Evolutionary conservation across 2,113 vertebrate species (phyloP).

Genomic region (Chaetops frenatus): DNA sequence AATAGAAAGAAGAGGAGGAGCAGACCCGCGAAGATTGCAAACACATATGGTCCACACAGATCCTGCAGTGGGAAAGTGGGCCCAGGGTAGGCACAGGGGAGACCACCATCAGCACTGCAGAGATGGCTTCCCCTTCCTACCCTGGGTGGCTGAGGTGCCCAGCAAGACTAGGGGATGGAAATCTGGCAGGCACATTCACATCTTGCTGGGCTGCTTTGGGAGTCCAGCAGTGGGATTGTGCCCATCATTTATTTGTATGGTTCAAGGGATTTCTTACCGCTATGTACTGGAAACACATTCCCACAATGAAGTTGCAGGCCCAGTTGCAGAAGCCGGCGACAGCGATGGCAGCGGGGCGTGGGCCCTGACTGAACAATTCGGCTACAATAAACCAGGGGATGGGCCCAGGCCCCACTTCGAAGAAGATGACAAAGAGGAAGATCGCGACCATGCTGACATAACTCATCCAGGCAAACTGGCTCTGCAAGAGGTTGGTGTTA

Average conservation of each 20-base stretch:
- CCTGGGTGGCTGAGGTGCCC: background rate
- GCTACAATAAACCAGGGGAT: slow-evolving; percentile 98
- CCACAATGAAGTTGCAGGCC: slow-evolving; percentile 92
- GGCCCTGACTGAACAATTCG: slow-evolving; percentile 96
- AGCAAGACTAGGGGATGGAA: background rate
- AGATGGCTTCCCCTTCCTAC: background rate
- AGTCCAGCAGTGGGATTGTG: background rate
- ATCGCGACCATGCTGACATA: slow-evolving; percentile 88
- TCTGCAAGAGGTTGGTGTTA: background rate
- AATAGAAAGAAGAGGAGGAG: slow-evolving; percentile 83
- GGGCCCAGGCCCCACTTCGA: slow-evolving; percentile 93
- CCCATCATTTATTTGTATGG: background rate
- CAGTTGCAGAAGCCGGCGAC: slow-evolving; percentile 90
- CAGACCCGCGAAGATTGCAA: slow-evolving; percentile 82
- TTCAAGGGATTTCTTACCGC: slow-evolving; percentile 69
- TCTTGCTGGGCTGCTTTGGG: background rate
- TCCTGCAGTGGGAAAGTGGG: slow-evolving; percentile 63
- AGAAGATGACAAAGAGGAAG: slow-evolving; percentile 94
- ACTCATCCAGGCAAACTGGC: slow-evolving; percentile 84
- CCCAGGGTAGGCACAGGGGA: background rate
- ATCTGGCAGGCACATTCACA: background rate
- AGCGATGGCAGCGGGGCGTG: slow-evolving; percentile 87
- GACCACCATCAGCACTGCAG: background rate
- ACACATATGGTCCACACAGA: slow-evolving; percentile 80
- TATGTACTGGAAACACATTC: slow-evolving; percentile 89